Percentiles rank a stretch among this genome's conserved stretches.
phyloP scores from a whole-genome alignment of 2,888 invertebrate species.

The Epicampocera succincta region DNA sequence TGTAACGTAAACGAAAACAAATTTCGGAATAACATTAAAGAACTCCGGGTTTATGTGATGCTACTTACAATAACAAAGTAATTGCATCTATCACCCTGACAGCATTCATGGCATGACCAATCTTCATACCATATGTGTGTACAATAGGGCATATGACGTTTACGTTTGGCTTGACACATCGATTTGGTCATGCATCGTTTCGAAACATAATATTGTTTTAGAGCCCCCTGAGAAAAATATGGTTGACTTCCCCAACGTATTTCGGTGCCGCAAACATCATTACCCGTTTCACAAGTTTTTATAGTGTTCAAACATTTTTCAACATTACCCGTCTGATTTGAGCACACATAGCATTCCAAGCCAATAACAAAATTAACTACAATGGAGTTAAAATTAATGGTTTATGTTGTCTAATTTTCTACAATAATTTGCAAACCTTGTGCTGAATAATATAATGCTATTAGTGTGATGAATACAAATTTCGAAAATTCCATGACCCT shows the following conservation, averaged over 20 bases:
- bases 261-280: conserved; percentile 87
- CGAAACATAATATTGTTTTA: conserved; percentile 95
- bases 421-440: conserved; percentile 73
- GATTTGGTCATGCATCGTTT: conserved; percentile 93
- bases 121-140: conserved; percentile 97
- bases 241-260: conserved; percentile 96
- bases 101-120: conserved; percentile 98
- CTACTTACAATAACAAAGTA: conserved; percentile 95
- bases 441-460: conserved; percentile 75
- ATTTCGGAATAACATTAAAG: background rate
- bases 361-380: conserved; percentile 81
- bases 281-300: conserved; percentile 92
- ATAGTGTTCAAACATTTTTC: conserved; percentile 97
- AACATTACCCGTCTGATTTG: conserved; percentile 93
- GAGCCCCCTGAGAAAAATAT: conserved; percentile 95
- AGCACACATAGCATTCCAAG: conserved; percentile 97
- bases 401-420: background rate
- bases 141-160: conserved; percentile 88
- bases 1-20: conserved; percentile 48
- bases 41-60: background rate
- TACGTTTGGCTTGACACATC: conserved; percentile 88
- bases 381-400: conserved; percentile 29
- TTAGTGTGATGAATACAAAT: conserved; percentile 73
- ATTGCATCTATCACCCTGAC: conserved; percentile 97
- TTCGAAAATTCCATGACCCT: conserved; percentile 76